Evolutionary conservation across 2,888 invertebrate species (phyloP).

Genomic region (Tethea ocularis): DNA sequence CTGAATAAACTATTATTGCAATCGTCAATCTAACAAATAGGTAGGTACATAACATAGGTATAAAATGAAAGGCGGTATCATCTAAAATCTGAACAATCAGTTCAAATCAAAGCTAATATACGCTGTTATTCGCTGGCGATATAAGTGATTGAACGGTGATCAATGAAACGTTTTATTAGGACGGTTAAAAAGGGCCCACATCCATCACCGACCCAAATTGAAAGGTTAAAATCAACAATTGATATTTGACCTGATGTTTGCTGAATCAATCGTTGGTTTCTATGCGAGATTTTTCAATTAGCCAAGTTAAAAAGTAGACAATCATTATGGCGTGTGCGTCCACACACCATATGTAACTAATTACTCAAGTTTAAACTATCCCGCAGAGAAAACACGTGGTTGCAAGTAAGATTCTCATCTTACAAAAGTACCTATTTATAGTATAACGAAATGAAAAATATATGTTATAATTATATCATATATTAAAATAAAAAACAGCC

Average conservation of each 20-base stretch:
- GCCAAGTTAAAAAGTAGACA: background rate
- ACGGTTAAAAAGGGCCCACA: constrained; percentile 41
- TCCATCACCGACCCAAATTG: constrained; percentile 35
- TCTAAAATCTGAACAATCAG: background rate
- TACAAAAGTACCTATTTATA: constrained; percentile 17
- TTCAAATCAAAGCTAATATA: background rate
- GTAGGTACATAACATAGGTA: too few species aligned
- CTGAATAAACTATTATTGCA: constrained; percentile 11
- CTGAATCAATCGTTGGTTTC: constrained; percentile 16
- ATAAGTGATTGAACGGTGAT: constrained; percentile 38
- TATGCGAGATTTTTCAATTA: background rate
- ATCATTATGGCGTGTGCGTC: constrained; percentile 1
- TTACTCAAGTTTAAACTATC: constrained; percentile 18
- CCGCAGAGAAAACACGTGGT: constrained; percentile 29
- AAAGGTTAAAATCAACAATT: constrained; percentile 51
- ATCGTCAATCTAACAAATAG: background rate
- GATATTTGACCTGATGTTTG: constrained; percentile 43
- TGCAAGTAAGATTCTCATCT: constrained; percentile 27
- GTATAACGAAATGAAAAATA: background rate
- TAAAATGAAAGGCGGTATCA: background rate
- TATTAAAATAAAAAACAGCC: too few species aligned
- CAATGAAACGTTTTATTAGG: constrained; percentile 36
- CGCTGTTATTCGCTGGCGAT: too few species aligned
- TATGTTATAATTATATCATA: background rate
- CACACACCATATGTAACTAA: constrained; percentile 38